These are phyloP conservation scores for Platorchestia sp. DNA, from an alignment of 1,140 invertebrate genomes.

Conservation along the genomic window DNA sequence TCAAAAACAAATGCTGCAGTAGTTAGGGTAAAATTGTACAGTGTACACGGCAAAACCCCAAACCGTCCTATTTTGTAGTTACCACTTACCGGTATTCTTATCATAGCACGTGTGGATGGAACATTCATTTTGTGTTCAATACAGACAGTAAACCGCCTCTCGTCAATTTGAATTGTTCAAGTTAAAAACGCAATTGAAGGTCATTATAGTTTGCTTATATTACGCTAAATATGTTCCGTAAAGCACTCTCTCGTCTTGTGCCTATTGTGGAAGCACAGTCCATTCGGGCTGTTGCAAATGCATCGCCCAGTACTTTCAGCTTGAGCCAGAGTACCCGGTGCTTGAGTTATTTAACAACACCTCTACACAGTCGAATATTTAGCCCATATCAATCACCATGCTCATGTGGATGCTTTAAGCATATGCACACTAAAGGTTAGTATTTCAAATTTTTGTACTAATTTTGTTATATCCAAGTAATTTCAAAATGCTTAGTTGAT, in stretches of 20 bases:
- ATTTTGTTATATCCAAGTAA: no score
- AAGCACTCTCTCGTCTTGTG: neutral
- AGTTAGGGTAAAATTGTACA: neutral
- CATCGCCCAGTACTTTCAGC: neutral
- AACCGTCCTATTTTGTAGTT: neutral
- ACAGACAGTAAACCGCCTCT: neutral
- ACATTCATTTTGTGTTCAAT: neutral
- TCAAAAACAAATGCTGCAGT: no score
- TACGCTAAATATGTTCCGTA: neutral
- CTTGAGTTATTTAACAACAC: neutral
- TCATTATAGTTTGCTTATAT: neutral
- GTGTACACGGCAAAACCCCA: neutral
- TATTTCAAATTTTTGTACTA: no score
- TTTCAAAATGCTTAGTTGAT: no score
- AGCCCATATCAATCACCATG: conserved; percentile 26
- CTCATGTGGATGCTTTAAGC: conserved; percentile 62
- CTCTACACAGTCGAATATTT: neutral
- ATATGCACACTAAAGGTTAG: conserved; percentile 64
- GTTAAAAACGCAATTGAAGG: neutral
- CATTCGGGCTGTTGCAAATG: neutral
- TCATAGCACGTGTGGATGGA: neutral
- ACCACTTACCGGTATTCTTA: neutral
- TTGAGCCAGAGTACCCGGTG: neutral
- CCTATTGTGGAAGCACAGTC: neutral
- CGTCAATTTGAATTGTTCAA: neutral